phyloP scores from a whole-genome alignment of 1,140 invertebrate species.

The Heliconius melpomene region DNA sequence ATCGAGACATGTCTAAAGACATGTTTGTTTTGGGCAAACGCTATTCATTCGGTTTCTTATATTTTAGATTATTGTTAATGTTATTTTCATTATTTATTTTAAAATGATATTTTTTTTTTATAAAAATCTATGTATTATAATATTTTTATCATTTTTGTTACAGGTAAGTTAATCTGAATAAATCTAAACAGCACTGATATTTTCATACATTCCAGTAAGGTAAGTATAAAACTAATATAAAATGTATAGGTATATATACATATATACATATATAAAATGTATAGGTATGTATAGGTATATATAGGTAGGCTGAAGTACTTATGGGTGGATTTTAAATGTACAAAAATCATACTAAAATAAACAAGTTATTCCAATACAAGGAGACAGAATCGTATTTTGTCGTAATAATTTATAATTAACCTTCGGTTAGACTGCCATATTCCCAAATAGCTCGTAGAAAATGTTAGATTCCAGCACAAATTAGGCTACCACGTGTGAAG shows the following conservation, averaged over 20 bases:
- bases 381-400: background rate
- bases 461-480: conserved; percentile 36
- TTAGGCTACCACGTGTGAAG: conserved; percentile 71
- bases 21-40: background rate
- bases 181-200: background rate
- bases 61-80: background rate
- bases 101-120: too few species aligned
- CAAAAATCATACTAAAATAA: background rate
- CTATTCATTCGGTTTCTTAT: background rate
- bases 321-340: too few species aligned
- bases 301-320: too few species aligned
- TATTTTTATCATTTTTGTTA: conserved; percentile 36
- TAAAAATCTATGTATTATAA: background rate
- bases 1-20: background rate
- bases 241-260: too few species aligned
- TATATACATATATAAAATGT: too few species aligned
- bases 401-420: background rate
- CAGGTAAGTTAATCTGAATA: conserved; percentile 42
- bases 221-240: background rate
- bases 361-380: conserved; percentile 12
- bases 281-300: too few species aligned
- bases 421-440: background rate
- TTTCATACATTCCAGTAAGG: background rate
- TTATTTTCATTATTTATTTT: too few species aligned
- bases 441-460: background rate